Percentiles rank a stretch among this genome's conserved stretches.
phyloP scores from a whole-genome alignment of 2,113 vertebrate species.

The Crotophaga sulcirostris region DNA sequence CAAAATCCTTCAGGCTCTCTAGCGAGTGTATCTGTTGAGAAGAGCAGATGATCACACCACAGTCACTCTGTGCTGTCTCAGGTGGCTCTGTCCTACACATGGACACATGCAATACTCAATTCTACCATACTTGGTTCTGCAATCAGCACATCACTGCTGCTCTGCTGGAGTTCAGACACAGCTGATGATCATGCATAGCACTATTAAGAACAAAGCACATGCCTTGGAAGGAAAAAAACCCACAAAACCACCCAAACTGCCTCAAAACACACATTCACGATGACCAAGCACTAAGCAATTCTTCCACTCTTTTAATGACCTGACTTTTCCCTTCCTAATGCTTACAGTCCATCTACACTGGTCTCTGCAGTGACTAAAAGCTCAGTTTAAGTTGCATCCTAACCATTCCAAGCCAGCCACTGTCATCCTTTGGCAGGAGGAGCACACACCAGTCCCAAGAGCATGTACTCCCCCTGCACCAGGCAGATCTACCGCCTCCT shows the following conservation, averaged over 20 bases:
- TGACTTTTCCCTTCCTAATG: not conserved
- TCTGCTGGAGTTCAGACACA: not conserved
- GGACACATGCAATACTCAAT: not conserved
- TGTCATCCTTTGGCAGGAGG: not conserved
- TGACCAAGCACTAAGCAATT: not conserved
- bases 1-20: constrained; percentile 92
- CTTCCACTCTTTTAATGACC: not conserved
- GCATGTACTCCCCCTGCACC: not conserved
- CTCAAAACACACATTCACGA: not conserved
- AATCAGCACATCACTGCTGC: not conserved
- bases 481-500: not conserved
- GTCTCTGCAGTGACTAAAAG: not conserved
- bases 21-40: constrained; percentile 81
- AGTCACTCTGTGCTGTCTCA: not conserved
- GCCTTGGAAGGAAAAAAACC: not conserved
- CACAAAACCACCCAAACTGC: not conserved
- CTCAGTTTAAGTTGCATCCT: not conserved
- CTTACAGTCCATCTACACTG: not conserved
- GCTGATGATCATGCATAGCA: not conserved
- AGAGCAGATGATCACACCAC: not conserved
- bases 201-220: not conserved
- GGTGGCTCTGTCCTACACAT: not conserved
- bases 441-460: not conserved
- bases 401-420: not conserved
- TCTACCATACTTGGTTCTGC: not conserved